Evolutionary conservation across 1,140 invertebrate species (phyloP).

Genomic region (Solenopsis fugax): DNA sequence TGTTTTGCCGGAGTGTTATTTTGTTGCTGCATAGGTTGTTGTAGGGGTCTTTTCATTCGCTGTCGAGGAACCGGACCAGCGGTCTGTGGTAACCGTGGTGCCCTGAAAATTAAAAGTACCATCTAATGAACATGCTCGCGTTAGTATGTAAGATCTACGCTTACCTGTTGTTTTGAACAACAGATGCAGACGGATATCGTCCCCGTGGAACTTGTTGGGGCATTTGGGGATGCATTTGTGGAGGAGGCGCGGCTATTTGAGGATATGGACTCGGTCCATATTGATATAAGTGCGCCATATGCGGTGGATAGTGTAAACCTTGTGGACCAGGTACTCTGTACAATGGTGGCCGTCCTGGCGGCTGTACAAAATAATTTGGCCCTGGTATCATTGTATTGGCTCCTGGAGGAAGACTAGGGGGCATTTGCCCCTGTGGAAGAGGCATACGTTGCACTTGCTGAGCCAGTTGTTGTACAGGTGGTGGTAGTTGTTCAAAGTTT

Average conservation of each 20-base stretch:
- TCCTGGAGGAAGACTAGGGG: slow-evolving; percentile 81
- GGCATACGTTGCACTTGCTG: slow-evolving; percentile 87
- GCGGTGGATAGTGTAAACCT: slow-evolving; percentile 81
- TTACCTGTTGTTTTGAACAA: slow-evolving; percentile 82
- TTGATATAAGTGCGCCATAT: slow-evolving; percentile 79
- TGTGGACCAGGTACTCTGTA: slow-evolving; percentile 83
- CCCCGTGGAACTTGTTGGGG: slow-evolving; percentile 84
- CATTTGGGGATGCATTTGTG: slow-evolving; percentile 85
- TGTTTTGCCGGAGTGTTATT: slow-evolving; percentile 80
- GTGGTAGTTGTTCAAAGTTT: slow-evolving; percentile 85
- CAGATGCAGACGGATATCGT: slow-evolving; percentile 81
- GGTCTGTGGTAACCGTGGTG: slow-evolving; percentile 76
- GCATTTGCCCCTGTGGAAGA: slow-evolving; percentile 83
- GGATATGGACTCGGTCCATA: slow-evolving; percentile 79
- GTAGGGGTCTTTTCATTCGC: slow-evolving; percentile 81
- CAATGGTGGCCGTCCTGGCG: slow-evolving; percentile 82
- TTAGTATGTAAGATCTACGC: not conserved
- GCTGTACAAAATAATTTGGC: slow-evolving; percentile 81
- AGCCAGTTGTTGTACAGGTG: slow-evolving; percentile 86
- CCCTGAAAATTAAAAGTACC: slow-evolving; percentile 70
- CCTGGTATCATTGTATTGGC: slow-evolving; percentile 83
- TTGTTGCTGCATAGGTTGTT: slow-evolving; percentile 76
- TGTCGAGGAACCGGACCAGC: slow-evolving; percentile 74
- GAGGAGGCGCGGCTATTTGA: slow-evolving; percentile 80
- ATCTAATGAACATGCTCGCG: slow-evolving; percentile 21